Evolutionary conservation across 2,113 vertebrate genomes (phyloP), one percentile per base, ranked within the genome.

Genomic region (Vireo altiloquus): DNA sequence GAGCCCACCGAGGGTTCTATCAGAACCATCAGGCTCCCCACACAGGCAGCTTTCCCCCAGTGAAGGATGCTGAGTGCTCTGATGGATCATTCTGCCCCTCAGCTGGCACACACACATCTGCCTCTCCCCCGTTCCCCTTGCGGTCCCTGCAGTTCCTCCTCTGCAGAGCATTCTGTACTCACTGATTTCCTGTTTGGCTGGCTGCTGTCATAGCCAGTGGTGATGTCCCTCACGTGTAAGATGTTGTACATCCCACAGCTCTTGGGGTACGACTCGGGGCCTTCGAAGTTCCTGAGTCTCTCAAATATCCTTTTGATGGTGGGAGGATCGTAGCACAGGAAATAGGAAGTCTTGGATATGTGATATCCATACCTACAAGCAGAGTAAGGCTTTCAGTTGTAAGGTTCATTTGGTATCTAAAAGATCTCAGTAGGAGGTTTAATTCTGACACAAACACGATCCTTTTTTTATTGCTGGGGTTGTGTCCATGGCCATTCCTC

Each of bases 191-290:
- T 96, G 95, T 98, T 97, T 0, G 93, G 97, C 74, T 97, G 99
- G 96, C 99, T 99, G 98, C 98, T 99, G 90, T 99, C 99, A 25
- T 99, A 99, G 75, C 99, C 99, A 8, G 98, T 99, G 95, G 99
- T 99, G 13, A 99, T 20, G 14, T 99, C 99, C 65, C 99, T 95
- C 8, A 99, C 68, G 0, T 99, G 97, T 12, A 98, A n/a, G 54
- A 99, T 98, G 56, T 39, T 95, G 93, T 98, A 97, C 31, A 86
- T 13, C 2, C 98, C 99, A 70, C 99, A 99, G 20, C 31, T 91
- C 31, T 92, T 94, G 3, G 99, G 99, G 23, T 99, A 99, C 7
- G 97, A 97, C 64, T 97, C 97, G 8, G 97, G 94, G 4, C 92
- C 95, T 4, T 95, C 96, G 6, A 98, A 99, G 97, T 98, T 99